Percentiles rank a stretch among this genome's conserved stretches.
Conservation (phyloP, 2,797 vertebrate genomes). For the Danio jaintianensis region DNA sequence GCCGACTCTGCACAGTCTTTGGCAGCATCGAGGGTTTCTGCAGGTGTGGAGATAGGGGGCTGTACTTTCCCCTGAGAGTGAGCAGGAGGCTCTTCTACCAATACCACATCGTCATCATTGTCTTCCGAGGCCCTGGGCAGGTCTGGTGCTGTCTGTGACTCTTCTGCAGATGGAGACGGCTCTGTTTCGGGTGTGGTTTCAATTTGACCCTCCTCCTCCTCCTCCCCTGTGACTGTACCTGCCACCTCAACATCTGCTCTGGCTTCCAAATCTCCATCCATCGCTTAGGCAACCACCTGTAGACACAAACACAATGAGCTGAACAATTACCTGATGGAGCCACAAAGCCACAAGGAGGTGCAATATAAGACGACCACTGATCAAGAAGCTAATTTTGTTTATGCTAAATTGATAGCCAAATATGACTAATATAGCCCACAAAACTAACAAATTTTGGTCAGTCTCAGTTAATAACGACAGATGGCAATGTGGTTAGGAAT, state of each 20-base stretch:
- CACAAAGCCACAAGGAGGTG: too few relatives aligned
- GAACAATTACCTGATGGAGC: slow-evolving; percentile 16
- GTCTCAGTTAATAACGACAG: neutral
- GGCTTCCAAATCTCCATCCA: slow-evolving; percentile 87
- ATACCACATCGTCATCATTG: slow-evolving; percentile 94
- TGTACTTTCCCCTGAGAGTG: slow-evolving; percentile 61
- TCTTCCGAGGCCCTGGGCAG: slow-evolving; percentile 78
- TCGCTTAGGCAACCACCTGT: slow-evolving; percentile 86
- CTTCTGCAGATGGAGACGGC: slow-evolving; percentile 82
- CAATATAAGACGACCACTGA: too few relatives aligned
- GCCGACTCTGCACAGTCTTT: slow-evolving; percentile 80
- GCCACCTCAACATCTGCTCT: slow-evolving; percentile 72
- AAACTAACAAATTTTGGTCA: neutral
- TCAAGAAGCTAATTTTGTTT: neutral
- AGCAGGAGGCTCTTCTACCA: slow-evolving; percentile 87
- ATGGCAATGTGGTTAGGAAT: neutral
- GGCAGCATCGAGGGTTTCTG: slow-evolving; percentile 64
- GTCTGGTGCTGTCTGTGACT: slow-evolving; percentile 78
- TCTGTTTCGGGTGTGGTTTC: slow-evolving; percentile 85
- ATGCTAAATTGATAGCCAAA: neutral
- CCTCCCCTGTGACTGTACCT: slow-evolving; percentile 63
- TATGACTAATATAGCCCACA: neutral
- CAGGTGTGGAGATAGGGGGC: slow-evolving; percentile 56
- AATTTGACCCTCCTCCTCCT: slow-evolving; percentile 73
- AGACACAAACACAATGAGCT: slow-evolving; percentile 62